Evolutionary conservation across 2,888 invertebrate species (phyloP).

Genomic region (Teinopalpus imperialis): DNA sequence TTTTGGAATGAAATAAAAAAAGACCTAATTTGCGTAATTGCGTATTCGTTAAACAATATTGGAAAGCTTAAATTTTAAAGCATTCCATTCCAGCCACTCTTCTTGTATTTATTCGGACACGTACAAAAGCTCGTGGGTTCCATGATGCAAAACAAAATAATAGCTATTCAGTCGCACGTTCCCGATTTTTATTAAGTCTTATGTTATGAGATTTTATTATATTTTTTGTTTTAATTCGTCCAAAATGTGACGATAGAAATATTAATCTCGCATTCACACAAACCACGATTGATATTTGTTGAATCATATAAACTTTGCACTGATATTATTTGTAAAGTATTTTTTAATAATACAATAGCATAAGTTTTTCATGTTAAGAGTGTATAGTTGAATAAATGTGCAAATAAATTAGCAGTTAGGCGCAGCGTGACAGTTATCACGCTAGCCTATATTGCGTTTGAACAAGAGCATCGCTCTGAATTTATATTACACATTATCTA

Average conservation of each 20-base stretch:
- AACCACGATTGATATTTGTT: too few relatives aligned
- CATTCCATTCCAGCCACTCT: neutral
- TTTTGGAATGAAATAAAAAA: too few relatives aligned
- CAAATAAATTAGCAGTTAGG: slow-evolving; percentile 44
- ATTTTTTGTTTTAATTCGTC: too few relatives aligned
- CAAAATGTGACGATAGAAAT: too few relatives aligned
- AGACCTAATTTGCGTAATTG: neutral
- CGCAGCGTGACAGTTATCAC: slow-evolving; percentile 46
- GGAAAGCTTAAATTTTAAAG: slow-evolving; percentile 3
- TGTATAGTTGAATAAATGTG: slow-evolving; percentile 17
- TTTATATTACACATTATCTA: slow-evolving; percentile 66
- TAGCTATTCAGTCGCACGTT: neutral
- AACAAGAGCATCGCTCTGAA: slow-evolving; percentile 57
- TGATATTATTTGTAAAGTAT: too few relatives aligned
- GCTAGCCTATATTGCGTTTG: slow-evolving; percentile 45
- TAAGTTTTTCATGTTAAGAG: too few relatives aligned
- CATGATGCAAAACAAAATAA: slow-evolving; percentile 6
- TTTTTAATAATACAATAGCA: too few relatives aligned
- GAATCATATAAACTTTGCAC: too few relatives aligned
- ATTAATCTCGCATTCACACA: too few relatives aligned
- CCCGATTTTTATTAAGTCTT: slow-evolving; percentile 5
- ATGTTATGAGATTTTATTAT: neutral
- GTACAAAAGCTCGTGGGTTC: slow-evolving; percentile 1
- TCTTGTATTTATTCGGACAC: slow-evolving; percentile 7
- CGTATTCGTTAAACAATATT: slow-evolving; percentile 6